Evolutionary conservation across 2,113 vertebrate species (phyloP).

Genomic region (Chascanopsetta lugubris): DNA sequence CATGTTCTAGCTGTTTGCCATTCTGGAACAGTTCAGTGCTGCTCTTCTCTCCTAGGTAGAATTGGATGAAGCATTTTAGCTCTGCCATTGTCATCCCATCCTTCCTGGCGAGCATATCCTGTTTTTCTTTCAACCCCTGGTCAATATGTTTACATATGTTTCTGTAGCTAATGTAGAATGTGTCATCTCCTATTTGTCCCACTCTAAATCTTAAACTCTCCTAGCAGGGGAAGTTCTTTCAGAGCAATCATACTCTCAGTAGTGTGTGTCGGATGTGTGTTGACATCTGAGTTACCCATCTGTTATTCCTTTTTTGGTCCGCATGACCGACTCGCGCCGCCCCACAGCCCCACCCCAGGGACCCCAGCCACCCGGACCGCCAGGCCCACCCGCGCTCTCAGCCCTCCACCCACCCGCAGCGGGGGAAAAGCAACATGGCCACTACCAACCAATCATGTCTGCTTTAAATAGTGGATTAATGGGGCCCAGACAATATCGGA

Average conservation of each 20-base stretch:
- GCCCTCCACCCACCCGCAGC: no score
- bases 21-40: conserved; percentile 21
- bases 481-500: no score
- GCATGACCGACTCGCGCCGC: no score
- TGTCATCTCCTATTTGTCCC: not conserved
- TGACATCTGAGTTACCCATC: not conserved
- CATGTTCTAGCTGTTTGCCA: conserved; percentile 14
- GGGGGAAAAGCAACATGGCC: no score
- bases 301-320: no score
- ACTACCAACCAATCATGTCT: no score
- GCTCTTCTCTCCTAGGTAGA: conserved; percentile 1
- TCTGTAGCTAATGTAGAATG: conserved; percentile 12
- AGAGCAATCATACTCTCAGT: conserved; percentile 20
- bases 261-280: not conserved
- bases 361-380: no score
- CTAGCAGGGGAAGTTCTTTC: conserved; percentile 9
- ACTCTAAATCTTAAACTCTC: conserved; percentile 12
- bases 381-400: no score
- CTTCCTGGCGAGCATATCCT: conserved; percentile 15
- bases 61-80: conserved; percentile 18
- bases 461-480: no score
- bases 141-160: conserved; percentile 14
- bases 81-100: conserved; percentile 12
- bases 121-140: conserved; percentile 8
- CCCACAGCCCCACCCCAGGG: no score